A percentile compares a stretch with the other conserved stretches of the same genome.
phyloP scores from a whole-genome alignment of 2,797 vertebrate species.

The Darevskia mixta region DNA sequence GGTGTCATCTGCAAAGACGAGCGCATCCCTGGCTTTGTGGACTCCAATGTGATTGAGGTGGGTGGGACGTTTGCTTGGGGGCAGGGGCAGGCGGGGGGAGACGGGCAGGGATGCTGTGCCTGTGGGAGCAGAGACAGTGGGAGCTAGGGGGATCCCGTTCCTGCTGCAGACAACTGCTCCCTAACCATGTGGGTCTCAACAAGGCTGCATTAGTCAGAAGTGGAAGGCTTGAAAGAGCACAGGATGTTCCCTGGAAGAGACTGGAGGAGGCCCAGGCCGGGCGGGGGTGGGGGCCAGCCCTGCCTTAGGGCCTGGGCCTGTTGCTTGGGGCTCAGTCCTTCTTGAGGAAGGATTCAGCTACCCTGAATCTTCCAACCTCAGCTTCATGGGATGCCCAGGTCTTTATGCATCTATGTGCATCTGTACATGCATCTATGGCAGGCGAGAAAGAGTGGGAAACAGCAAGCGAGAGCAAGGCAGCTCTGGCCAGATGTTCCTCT shows the following conservation, averaged over 20 bases:
- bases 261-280: not conserved
- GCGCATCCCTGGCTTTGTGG: slow-evolving; percentile 89
- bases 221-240: not conserved
- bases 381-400: too few relatives aligned
- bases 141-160: not conserved
- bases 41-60: slow-evolving; percentile 94
- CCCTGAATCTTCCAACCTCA: too few relatives aligned
- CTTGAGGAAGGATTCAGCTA: not conserved
- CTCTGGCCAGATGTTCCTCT: too few relatives aligned
- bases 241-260: not conserved
- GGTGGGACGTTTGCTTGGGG: slow-evolving; percentile 22
- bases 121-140: not conserved
- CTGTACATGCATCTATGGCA: too few relatives aligned
- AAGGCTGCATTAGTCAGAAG: not conserved
- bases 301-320: not conserved
- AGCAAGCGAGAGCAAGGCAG: too few relatives aligned
- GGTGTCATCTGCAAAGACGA: slow-evolving; percentile 96
- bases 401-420: too few relatives aligned
- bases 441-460: too few relatives aligned
- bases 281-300: not conserved
- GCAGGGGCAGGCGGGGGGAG: not conserved
- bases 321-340: not conserved
- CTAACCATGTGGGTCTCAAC: too few relatives aligned
- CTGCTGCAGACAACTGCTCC: not conserved
- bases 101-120: too few relatives aligned